Conservation (phyloP, 2,113 vertebrate species). For the Tyrannus savana region DNA sequence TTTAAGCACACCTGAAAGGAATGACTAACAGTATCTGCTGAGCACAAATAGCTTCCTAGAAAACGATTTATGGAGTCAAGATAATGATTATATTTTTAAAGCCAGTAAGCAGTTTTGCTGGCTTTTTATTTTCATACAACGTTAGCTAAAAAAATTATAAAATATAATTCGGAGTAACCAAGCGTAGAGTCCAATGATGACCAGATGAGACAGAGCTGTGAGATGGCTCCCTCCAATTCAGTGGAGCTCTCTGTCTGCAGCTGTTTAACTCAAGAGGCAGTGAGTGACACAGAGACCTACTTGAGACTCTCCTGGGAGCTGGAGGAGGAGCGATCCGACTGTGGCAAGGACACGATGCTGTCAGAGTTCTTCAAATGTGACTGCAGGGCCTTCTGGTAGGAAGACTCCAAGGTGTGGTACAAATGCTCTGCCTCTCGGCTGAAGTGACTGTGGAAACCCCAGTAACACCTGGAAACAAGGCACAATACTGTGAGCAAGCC, state of each 20-base stretch:
- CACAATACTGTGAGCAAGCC: background rate
- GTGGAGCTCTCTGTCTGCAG: background rate
- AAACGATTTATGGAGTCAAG: background rate
- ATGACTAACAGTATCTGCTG: background rate
- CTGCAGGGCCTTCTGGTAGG: conserved; percentile 97
- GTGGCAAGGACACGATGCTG: conserved; percentile 93
- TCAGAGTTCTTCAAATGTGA: conserved; percentile 95
- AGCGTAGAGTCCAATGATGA: background rate
- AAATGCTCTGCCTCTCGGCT: conserved; percentile 94
- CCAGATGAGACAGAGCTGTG: background rate
- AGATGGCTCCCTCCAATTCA: background rate
- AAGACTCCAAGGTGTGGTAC: conserved; percentile 91
- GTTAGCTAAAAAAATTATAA: background rate
- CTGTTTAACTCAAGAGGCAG: background rate
- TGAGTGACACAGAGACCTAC: conserved; percentile 73
- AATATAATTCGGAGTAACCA: background rate
- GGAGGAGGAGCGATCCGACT: conserved; percentile 96
- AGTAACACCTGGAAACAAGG: conserved; percentile 86
- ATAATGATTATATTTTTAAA: background rate
- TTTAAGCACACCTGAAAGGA: background rate
- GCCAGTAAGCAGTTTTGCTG: background rate
- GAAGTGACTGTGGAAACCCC: conserved; percentile 96
- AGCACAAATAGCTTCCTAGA: background rate
- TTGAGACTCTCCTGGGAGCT: conserved; percentile 99
- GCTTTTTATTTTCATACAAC: background rate